Evolutionary conservation across 2,113 vertebrate genomes (phyloP).

Genomic region (Bolborhynchus lineola): DNA sequence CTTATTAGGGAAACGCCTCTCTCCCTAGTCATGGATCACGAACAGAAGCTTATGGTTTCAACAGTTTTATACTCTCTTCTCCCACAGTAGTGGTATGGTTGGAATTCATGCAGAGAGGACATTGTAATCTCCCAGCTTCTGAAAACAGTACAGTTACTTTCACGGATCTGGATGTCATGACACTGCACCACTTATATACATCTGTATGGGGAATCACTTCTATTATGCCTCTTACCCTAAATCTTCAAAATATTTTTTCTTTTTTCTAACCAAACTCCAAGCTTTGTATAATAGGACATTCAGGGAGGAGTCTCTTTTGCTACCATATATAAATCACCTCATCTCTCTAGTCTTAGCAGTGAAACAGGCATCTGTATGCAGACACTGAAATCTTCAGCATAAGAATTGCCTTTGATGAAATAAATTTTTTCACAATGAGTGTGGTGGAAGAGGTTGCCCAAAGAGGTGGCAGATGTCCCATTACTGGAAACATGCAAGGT

Average conservation of each 20-base stretch:
- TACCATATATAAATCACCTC: neutral
- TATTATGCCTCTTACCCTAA: neutral
- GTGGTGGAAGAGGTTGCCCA: neutral
- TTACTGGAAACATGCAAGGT: neutral
- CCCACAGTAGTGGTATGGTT: neutral
- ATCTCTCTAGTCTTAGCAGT: neutral
- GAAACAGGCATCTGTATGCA: neutral
- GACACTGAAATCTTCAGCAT: neutral
- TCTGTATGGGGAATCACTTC: neutral
- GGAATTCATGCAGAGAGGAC: neutral
- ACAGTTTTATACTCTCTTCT: neutral
- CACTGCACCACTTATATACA: neutral
- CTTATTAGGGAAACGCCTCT: neutral
- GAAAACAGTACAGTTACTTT: neutral
- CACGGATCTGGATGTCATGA: neutral
- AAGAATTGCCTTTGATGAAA: neutral
- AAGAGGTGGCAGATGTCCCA: neutral
- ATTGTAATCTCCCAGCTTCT: neutral
- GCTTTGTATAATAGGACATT: neutral
- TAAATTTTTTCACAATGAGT: neutral
- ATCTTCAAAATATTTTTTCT: neutral
- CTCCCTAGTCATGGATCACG: neutral
- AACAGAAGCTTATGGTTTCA: neutral
- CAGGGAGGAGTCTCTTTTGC: neutral
- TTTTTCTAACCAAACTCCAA: neutral